These are phyloP conservation scores for Pogonus chalceus DNA, from an alignment of 1,140 invertebrate species.

Conservation along the genomic window DNA sequence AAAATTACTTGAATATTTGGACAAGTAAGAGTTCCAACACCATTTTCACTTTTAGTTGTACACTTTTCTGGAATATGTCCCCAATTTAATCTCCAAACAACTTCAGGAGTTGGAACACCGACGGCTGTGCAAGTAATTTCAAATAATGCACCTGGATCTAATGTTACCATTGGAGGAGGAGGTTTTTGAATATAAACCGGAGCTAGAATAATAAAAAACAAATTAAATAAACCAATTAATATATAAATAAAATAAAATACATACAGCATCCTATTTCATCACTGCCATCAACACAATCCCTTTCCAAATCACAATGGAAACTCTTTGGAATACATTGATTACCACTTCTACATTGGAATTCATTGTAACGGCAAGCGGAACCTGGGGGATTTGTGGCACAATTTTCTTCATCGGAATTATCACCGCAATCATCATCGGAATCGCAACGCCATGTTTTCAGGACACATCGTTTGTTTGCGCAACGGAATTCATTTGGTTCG, in stretches of 20 bases:
- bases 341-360: conserved; percentile 69
- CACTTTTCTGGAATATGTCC: conserved; percentile 87
- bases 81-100: conserved; percentile 96
- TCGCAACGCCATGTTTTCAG: conserved; percentile 89
- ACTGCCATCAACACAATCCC: conserved; percentile 78
- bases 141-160: conserved; percentile 62
- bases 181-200: conserved; percentile 54
- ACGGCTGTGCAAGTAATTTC: conserved; percentile 75
- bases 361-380: conserved; percentile 62
- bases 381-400: conserved; percentile 49
- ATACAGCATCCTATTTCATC: conserved; percentile 88
- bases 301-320: conserved; percentile 86
- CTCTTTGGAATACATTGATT: conserved; percentile 86
- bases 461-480: conserved; percentile 79
- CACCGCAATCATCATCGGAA: conserved; percentile 82
- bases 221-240: conserved; percentile 8
- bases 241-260: conserved; percentile 28
- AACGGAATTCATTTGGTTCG: conserved; percentile 89
- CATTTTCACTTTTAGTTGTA: conserved; percentile 58
- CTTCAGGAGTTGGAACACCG: conserved; percentile 81
- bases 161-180: conserved; percentile 55
- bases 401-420: conserved; percentile 70
- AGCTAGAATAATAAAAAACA: conserved; percentile 32
- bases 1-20: conserved; percentile 50
- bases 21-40: conserved; percentile 74